Evolutionary conservation across 2,797 vertebrate genomes (phyloP), one percentile per base, ranked within the genome.

Genomic region (Pristis pectinata): DNA sequence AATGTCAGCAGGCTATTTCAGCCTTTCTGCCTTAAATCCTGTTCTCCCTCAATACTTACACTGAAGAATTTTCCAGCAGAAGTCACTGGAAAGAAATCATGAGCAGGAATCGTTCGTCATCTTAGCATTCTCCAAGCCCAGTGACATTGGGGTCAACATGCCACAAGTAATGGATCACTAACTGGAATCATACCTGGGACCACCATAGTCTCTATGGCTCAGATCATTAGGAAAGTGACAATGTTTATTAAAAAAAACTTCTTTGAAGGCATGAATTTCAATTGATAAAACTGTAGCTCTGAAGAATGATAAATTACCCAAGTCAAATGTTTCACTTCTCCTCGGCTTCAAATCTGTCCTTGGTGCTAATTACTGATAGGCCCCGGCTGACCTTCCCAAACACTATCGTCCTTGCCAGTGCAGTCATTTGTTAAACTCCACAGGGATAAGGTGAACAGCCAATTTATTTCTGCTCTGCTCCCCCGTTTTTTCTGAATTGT

Each of bases 401-500:
- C 95, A 96, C 96, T 96, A 96, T 95, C 97, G 97, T 97, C 95
- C 95, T 95, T 96, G 95, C 95, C 96, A 95, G 95, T 96, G 95
- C 96, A 95, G 96, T 97, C 96, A 95, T 96, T 95, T 96, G 94
- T 95, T 95, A 96, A 96, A 95, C 96, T 96, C 95, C 96, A 82
- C 85, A 95, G 97, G 96, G 97, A 96, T 95, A 95, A 96, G 95
- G 97, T 10, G 95, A 95, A 95, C 96, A 97, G 95, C 96, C 96
- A 96, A 97, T 97, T 97, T 97, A 97, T 97, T 97, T 97, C 96
- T 96, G 80, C 95, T 96, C 95, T 95, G 95, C 96, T 96, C 95
- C 95, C 95, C 95, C 94, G 96, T 96, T 96, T 95, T 95, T 95
- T 64, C 95, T 95, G 95, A 96, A 95, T 95, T 95, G 94, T 95